Conservation (phyloP, 2,888 invertebrate species). For the Chalcosyrphus nemorum region DNA sequence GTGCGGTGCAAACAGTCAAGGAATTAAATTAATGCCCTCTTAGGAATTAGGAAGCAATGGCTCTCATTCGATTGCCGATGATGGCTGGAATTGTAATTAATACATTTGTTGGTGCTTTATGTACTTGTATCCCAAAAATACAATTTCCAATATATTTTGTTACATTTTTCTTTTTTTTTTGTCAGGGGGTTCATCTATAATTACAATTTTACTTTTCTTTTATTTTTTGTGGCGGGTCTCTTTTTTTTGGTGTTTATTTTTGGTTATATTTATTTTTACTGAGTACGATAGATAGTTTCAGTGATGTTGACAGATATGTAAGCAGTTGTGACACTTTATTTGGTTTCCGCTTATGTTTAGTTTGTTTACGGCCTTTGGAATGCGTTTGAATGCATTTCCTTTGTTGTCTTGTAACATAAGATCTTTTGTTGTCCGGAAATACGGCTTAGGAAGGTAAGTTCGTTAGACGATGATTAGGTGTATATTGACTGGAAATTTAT, state of each 20-base stretch:
- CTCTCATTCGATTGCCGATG: slow-evolving; percentile 52
- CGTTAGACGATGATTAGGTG: slow-evolving; percentile 40
- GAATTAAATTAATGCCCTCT: slow-evolving; percentile 59
- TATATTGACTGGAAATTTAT: slow-evolving; percentile 11
- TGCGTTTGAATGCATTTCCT: slow-evolving; percentile 47
- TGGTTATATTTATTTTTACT: slow-evolving; percentile 4
- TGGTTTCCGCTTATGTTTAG: slow-evolving; percentile 50
- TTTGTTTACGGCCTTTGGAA: slow-evolving; percentile 40
- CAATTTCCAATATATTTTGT: slow-evolving; percentile 43
- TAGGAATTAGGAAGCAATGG: slow-evolving; percentile 55
- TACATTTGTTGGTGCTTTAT: slow-evolving; percentile 58
- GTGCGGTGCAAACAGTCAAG: slow-evolving; percentile 32
- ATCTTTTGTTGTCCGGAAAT: slow-evolving; percentile 63
- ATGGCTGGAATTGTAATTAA: slow-evolving; percentile 66
- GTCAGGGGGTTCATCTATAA: slow-evolving; percentile 16
- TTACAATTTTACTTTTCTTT: slow-evolving; percentile 29
- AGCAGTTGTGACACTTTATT: slow-evolving; percentile 67
- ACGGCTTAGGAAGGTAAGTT: slow-evolving; percentile 39
- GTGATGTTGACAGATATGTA: slow-evolving; percentile 61
- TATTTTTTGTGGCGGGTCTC: slow-evolving; percentile 1
- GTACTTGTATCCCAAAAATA: slow-evolving; percentile 31
- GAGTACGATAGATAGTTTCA: slow-evolving; percentile 12
- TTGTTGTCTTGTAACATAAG: slow-evolving; percentile 49
- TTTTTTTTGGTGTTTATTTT: slow-evolving; percentile 57
- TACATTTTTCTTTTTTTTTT: slow-evolving; percentile 28